Evolutionary conservation across 2,113 vertebrate genomes (phyloP).

Genomic region (Pelecanus crispus): DNA sequence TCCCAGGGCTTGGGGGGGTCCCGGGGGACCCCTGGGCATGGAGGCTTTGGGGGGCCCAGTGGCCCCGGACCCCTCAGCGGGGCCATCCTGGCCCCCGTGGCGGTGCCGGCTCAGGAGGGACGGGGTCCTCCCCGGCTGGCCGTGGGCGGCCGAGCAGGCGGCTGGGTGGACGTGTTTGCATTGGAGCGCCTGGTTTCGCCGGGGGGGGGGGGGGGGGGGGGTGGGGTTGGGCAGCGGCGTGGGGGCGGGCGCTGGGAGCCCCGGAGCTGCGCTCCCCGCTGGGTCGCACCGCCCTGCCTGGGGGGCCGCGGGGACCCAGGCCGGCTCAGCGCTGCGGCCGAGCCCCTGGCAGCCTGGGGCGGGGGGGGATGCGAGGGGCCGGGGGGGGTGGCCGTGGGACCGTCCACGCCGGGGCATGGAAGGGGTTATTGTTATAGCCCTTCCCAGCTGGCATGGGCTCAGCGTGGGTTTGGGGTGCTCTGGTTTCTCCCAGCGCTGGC

Average conservation of each 20-base stretch:
- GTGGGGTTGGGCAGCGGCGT: neutral
- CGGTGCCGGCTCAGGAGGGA: neutral
- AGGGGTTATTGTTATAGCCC: neutral
- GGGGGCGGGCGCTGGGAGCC: constrained; percentile 1
- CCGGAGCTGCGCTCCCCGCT: neutral
- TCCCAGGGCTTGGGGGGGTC: neutral
- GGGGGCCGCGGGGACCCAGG: neutral
- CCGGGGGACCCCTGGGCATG: neutral
- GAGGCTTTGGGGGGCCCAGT: accelerated
- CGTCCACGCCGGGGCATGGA: accelerated
- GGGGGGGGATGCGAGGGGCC: accelerated
- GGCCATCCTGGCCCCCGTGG: neutral
- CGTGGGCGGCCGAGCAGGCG: constrained; percentile 25
- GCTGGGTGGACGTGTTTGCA: constrained; percentile 52
- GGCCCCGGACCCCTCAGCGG: neutral
- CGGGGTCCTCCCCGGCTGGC: neutral
- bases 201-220: neutral
- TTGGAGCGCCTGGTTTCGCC: constrained; percentile 24
- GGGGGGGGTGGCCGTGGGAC: neutral
- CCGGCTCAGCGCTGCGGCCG: neutral
- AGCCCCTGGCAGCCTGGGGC: accelerated
- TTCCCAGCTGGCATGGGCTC: neutral
- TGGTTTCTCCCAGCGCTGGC: neutral
- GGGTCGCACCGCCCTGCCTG: neutral
- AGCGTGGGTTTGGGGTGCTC: neutral